These are phyloP conservation scores for Dissostichus mawsoni DNA, from an alignment of 2,113 vertebrate species.

Conservation along the genomic window DNA sequence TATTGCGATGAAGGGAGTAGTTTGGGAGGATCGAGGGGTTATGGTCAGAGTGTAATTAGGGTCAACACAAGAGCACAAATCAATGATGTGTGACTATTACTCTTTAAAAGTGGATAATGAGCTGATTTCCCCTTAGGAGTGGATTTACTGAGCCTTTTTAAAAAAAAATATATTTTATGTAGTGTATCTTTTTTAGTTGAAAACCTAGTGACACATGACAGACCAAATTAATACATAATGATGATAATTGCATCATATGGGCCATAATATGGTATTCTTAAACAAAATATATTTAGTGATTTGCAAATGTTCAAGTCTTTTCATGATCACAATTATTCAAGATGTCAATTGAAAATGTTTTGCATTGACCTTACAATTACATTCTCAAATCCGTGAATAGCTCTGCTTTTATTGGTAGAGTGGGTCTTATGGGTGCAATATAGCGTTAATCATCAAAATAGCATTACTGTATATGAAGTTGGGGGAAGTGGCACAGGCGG, in stretches of 20 bases:
- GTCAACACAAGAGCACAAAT: conserved; percentile 36
- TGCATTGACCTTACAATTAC: background rate
- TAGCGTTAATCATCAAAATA: background rate
- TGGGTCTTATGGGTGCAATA: background rate
- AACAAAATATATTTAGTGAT: background rate
- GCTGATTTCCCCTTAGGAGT: background rate
- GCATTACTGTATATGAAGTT: background rate
- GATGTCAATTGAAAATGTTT: background rate
- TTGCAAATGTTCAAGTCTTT: background rate
- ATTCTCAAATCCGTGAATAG: background rate
- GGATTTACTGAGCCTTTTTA: background rate
- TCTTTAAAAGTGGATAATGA: conserved; percentile 18
- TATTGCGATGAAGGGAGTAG: conserved; percentile 28
- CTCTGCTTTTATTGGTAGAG: background rate
- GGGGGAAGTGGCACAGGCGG: background rate
- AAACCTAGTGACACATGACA: background rate
- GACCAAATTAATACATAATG: background rate
- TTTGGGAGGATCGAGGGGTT: conserved; percentile 17
- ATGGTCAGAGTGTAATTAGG: conserved; percentile 31
- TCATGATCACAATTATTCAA: background rate
- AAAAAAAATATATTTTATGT: background rate
- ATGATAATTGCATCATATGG: background rate
- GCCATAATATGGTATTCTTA: background rate
- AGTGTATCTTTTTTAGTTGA: background rate
- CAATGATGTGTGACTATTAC: conserved; percentile 27